Evolutionary conservation across 2,888 invertebrate genomes (phyloP), one percentile per base, ranked within the genome.

Genomic region (Oligia latruncula): DNA sequence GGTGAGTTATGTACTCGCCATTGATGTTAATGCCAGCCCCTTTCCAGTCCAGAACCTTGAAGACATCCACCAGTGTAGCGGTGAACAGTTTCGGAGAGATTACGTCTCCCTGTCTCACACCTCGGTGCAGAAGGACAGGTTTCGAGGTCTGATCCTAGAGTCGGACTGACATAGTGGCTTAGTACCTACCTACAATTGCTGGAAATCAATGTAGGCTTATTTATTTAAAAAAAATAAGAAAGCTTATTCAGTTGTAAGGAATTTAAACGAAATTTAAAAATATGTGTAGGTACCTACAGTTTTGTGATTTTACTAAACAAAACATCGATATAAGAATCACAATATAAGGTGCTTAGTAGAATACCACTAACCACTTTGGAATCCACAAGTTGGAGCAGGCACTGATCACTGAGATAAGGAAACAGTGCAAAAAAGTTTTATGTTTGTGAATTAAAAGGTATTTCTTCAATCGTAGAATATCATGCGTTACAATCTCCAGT

Each of bases 401-500:
- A 77, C 83, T 83, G 77, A 66, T 82, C 72, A 83, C 80, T 83
- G 77, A 88, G 74, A 74, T 80, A 82, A 83, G 80, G 71, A 87
- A 80, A 83, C 73, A 74, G 87, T 89, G 88, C 89, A 87, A 70
- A 86, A 84, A 74, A 71, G 55, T 82, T 70, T 49, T 79, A 84
- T 76, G 86, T 72, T 81, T 64, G 84, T 86, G 81, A 83, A 71
- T 78, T 78, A 62, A 79, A 80, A 75, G 71, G 71, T 77, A 77
- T 55, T 73, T 79, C 35, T 60, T 77, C 75, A 79, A 80, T 84
- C 71, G 78, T 77, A 82, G 71, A 77, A 82, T 65, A 80, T 74
- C 89, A 89, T 89, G 85, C 84, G 77, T 81, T 74, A 80, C 68
- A 79, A 86, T 81, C 82, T 79, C 73, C 78, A 79, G 49, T 77